Evolutionary conservation across 2,797 vertebrate genomes (phyloP).

Genomic region (Lacerta bilineata): DNA sequence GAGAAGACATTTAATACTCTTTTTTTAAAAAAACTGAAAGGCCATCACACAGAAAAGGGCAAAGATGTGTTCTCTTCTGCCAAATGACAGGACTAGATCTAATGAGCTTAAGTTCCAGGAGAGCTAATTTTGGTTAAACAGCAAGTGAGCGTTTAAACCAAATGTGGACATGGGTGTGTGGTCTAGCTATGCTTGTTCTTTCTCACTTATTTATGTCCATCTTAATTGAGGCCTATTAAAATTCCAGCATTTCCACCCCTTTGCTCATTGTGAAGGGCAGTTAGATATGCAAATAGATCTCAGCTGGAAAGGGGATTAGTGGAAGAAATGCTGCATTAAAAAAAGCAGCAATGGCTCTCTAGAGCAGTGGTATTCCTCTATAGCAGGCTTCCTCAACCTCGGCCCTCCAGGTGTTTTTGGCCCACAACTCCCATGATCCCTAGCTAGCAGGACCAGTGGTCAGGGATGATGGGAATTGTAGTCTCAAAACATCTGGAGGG

Average conservation of each 20-base stretch:
- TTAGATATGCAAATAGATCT: background rate
- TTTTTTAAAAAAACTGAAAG: too few relatives aligned
- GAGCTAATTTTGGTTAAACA: background rate
- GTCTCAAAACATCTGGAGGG: too few relatives aligned
- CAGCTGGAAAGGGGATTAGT: background rate
- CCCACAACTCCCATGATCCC: too few relatives aligned
- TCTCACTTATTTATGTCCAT: background rate
- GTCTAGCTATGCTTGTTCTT: background rate
- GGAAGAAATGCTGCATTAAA: background rate
- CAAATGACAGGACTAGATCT: background rate
- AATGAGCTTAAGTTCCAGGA: background rate
- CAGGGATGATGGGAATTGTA: too few relatives aligned
- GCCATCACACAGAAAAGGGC: background rate
- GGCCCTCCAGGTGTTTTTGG: too few relatives aligned
- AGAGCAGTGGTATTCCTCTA: background rate
- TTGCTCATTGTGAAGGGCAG: background rate
- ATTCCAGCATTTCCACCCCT: background rate
- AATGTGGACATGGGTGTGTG: background rate
- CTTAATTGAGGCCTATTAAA: background rate
- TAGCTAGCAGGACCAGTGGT: too few relatives aligned
- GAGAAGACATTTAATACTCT: background rate
- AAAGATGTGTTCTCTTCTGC: background rate
- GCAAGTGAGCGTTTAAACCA: background rate
- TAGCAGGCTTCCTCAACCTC: too few relatives aligned
- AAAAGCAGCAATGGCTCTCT: background rate